phyloP scores from a whole-genome alignment of 2,888 invertebrate genomes.

The Linnaemya vulpina region DNA sequence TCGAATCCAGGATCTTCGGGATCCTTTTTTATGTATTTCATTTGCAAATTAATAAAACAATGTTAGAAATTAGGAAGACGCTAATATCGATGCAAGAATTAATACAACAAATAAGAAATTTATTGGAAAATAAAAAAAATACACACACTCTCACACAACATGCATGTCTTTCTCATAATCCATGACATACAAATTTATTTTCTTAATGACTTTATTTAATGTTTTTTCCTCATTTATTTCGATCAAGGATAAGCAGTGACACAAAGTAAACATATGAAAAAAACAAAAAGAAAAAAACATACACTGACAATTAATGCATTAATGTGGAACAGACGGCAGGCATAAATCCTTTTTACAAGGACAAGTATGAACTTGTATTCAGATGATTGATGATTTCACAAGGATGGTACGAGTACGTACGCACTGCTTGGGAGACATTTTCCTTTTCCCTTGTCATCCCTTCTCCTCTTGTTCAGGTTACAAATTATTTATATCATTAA shows the following conservation, averaged over 20 bases:
- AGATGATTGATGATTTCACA: conserved; percentile 62
- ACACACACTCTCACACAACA: conserved; percentile 18
- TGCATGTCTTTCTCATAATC: conserved; percentile 57
- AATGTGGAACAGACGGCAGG: neutral
- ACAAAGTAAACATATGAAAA: neutral
- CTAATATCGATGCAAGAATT: neutral
- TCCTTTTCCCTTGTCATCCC: neutral
- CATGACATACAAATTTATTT: conserved; percentile 61
- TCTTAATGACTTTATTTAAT: conserved; percentile 60
- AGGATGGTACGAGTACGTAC: conserved; percentile 14
- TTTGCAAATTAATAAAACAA: no score
- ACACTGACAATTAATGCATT: conserved; percentile 1
- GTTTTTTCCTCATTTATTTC: conserved; percentile 5
- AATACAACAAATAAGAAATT: conserved; percentile 21
- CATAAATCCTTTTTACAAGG: conserved; percentile 17
- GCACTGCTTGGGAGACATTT: conserved; percentile 3
- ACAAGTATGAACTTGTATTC: conserved; percentile 18
- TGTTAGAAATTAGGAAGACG: neutral
- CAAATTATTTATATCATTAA: conserved; percentile 64
- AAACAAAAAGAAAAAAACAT: neutral
- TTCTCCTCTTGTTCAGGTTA: conserved; percentile 38
- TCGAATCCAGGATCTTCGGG: no score
- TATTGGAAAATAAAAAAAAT: conserved; percentile 37
- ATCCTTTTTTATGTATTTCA: no score
- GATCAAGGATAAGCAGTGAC: conserved; percentile 44